These are phyloP conservation scores for Cryptocephalus primarius DNA, from an alignment of 2,888 invertebrate genomes.

Conservation along the genomic window DNA sequence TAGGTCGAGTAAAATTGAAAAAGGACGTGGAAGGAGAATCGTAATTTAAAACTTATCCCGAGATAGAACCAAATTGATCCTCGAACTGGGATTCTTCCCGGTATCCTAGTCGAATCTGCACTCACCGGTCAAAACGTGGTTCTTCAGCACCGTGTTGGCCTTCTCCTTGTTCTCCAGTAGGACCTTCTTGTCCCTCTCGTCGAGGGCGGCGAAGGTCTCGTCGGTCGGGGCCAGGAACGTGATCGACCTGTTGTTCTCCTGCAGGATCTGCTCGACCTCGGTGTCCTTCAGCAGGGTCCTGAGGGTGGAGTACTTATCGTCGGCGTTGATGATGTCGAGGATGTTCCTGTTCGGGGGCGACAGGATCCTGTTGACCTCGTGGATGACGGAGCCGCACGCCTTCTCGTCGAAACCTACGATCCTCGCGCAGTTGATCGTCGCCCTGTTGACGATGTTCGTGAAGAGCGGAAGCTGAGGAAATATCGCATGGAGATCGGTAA, in stretches of 20 bases:
- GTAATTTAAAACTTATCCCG: no score
- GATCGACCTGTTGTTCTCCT: conserved; percentile 36
- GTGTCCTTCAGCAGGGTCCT: conserved; percentile 37
- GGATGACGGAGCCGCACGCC: conserved; percentile 56
- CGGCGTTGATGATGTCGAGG: conserved; percentile 38
- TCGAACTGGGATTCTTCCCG: no score
- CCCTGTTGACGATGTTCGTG: conserved; percentile 45
- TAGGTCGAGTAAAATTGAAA: no score
- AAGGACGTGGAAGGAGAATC: no score
- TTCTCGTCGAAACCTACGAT: conserved; percentile 49
- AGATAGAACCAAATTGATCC: no score
- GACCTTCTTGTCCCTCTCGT: conserved; percentile 36
- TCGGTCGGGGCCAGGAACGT: conserved; percentile 50
- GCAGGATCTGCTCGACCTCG: conserved; percentile 39
- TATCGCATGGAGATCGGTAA: no score
- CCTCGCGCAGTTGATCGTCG: conserved; percentile 58
- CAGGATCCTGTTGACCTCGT: conserved; percentile 51
- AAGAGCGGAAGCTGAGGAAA: conserved; percentile 41
- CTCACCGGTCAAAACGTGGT: conserved; percentile 42
- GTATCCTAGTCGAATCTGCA: no score
- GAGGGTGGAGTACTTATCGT: conserved; percentile 38
- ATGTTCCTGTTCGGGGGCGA: conserved; percentile 41
- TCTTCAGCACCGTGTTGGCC: conserved; percentile 39
- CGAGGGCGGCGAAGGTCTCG: conserved; percentile 42
- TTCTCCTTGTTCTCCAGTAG: conserved; percentile 39